phyloP scores from a whole-genome alignment of 1,140 invertebrate species.

The Aplysia californica region DNA sequence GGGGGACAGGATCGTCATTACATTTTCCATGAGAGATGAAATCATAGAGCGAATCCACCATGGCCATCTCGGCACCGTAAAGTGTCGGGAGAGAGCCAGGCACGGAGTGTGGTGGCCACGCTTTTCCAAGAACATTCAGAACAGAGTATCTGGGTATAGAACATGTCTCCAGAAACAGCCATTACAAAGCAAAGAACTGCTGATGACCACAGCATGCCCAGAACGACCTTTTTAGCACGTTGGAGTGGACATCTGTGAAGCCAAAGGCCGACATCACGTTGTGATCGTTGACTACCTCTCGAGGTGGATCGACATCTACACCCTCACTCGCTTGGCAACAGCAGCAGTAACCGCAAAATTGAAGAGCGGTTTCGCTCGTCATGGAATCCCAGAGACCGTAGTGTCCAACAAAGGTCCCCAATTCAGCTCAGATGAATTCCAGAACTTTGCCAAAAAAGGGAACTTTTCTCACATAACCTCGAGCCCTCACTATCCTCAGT shows the following conservation, averaged over 20 bases:
- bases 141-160: not conserved
- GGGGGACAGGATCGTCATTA: conserved; percentile 45
- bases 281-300: not conserved
- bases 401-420: not conserved
- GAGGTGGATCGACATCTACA: not conserved
- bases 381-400: not conserved
- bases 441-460: too few species aligned
- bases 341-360: not conserved
- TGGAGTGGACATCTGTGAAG: not conserved
- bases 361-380: not conserved
- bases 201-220: not conserved
- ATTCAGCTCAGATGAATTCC: not conserved
- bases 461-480: too few species aligned
- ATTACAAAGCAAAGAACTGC: not conserved
- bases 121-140: not conserved
- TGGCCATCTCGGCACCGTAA: conserved; percentile 50
- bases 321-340: not conserved
- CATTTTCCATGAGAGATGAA: conserved; percentile 38
- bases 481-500: too few species aligned
- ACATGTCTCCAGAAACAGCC: not conserved
- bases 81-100: conserved; percentile 14
- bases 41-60: conserved; percentile 54
- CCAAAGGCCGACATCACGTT: not conserved
- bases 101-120: not conserved
- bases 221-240: not conserved